Conservation (phyloP, 2,113 vertebrate genomes). For the Cygnus buccinator region DNA sequence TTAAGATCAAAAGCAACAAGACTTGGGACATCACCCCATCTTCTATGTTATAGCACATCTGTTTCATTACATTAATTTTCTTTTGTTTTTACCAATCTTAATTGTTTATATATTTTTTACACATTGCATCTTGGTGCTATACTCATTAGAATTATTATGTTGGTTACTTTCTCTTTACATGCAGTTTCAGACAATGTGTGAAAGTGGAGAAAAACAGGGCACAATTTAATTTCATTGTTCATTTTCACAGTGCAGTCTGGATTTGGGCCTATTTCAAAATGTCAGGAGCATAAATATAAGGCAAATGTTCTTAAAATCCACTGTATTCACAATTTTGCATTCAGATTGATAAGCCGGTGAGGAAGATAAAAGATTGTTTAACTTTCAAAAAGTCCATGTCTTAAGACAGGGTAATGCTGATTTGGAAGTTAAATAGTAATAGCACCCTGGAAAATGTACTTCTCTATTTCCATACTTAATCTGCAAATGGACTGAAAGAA, state of each 20-base stretch:
- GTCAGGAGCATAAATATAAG: not conserved
- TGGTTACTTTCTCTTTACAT: not conserved
- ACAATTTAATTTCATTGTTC: not conserved
- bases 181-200: not conserved
- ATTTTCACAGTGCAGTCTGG: not conserved
- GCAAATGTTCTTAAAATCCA: not conserved
- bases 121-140: not conserved
- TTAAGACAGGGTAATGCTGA: not conserved
- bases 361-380: not conserved
- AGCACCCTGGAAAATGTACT: not conserved
- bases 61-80: not conserved
- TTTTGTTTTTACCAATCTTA: not conserved
- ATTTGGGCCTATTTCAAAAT: not conserved
- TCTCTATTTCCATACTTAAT: not conserved
- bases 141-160: not conserved
- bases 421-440: not conserved
- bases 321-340: not conserved
- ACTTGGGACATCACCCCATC: not conserved
- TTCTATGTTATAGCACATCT: not conserved
- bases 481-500: not conserved
- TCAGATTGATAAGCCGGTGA: not conserved
- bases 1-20: not conserved
- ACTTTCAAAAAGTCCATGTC: not conserved
- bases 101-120: not conserved
- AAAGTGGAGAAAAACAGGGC: not conserved